Percentiles rank a stretch among this genome's conserved stretches.
These are phyloP conservation scores for Spodoptera frugiperda DNA, from an alignment of 1,140 invertebrate species.

Conservation along the genomic window DNA sequence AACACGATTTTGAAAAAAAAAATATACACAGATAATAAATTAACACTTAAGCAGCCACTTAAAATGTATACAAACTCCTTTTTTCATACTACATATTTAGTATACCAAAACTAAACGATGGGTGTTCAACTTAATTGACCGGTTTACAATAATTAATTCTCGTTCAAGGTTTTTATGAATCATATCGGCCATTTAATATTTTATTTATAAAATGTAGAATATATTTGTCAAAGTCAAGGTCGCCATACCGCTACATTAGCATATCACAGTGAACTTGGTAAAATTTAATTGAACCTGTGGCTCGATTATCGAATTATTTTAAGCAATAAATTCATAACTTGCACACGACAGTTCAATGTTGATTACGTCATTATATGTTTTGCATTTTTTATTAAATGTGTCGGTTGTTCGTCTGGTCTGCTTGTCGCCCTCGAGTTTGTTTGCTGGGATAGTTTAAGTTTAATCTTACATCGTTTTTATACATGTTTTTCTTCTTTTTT, in stretches of 20 bases:
- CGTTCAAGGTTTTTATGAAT: slow-evolving; percentile 32
- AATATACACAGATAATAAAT: too few relatives aligned
- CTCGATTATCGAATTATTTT: slow-evolving; percentile 22
- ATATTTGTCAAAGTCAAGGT: slow-evolving; percentile 40
- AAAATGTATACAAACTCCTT: too few relatives aligned
- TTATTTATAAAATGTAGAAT: slow-evolving; percentile 17
- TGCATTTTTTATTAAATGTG: slow-evolving; percentile 13
- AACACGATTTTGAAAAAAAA: too few relatives aligned
- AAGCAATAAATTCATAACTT: background rate
- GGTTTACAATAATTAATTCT: slow-evolving; percentile 23
- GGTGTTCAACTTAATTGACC: background rate
- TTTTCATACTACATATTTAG: too few relatives aligned
- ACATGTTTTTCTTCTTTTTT: too few relatives aligned
- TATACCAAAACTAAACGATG: too few relatives aligned
- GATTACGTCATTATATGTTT: slow-evolving; percentile 23
- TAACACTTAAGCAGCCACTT: too few relatives aligned
- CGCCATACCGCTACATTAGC: background rate
- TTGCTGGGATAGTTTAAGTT: too few relatives aligned
- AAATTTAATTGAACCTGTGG: slow-evolving; percentile 9
- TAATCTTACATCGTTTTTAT: too few relatives aligned
- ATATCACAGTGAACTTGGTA: background rate
- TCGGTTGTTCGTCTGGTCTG: background rate
- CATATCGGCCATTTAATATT: slow-evolving; percentile 14
- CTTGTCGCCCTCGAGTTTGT: background rate
- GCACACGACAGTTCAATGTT: slow-evolving; percentile 42